phyloP scores from a whole-genome alignment of 2,113 vertebrate species.

The Periophthalmodon schlosseri region DNA sequence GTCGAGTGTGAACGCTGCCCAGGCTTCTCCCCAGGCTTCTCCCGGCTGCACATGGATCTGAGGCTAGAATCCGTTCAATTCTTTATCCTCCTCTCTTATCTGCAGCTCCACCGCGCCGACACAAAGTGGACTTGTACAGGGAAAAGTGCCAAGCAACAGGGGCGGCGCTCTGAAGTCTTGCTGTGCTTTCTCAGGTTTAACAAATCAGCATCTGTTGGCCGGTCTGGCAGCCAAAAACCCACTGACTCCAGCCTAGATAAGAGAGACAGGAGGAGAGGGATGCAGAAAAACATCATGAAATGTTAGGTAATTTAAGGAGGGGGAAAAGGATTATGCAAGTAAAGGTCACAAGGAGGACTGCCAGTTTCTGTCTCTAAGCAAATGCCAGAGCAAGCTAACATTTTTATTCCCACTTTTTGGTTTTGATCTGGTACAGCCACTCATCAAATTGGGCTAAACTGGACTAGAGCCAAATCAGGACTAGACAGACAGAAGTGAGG shows the following conservation, averaged over 20 bases:
- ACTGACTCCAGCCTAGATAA: slow-evolving; percentile 53
- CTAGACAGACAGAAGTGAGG: too few species aligned
- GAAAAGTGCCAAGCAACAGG: slow-evolving; percentile 45
- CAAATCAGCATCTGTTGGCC: slow-evolving; percentile 73
- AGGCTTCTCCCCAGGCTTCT: slow-evolving; percentile 27
- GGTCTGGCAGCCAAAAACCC: slow-evolving; percentile 56
- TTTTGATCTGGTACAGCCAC: too few species aligned
- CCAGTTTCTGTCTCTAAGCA: neutral
- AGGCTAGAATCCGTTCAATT: slow-evolving; percentile 48
- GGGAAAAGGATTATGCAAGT: slow-evolving; percentile 4
- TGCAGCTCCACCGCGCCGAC: slow-evolving; percentile 23
- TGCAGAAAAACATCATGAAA: slow-evolving; percentile 11
- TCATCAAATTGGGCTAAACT: too few species aligned
- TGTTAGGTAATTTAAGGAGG: slow-evolving; percentile 16
- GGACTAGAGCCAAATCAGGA: too few species aligned
- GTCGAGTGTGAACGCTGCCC: slow-evolving; percentile 50
- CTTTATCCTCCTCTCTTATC: slow-evolving; percentile 37
- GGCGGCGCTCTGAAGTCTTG: slow-evolving; percentile 51
- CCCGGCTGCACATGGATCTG: slow-evolving; percentile 53
- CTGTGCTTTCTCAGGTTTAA: slow-evolving; percentile 69
- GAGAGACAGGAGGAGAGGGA: slow-evolving; percentile 22
- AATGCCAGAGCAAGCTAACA: neutral
- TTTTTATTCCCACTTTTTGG: neutral
- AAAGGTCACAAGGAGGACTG: neutral
- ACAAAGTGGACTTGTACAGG: slow-evolving; percentile 32